These are phyloP conservation scores for Acipenser transmontanus DNA, from an alignment of 2,797 vertebrate genomes.

Conservation along the genomic window DNA sequence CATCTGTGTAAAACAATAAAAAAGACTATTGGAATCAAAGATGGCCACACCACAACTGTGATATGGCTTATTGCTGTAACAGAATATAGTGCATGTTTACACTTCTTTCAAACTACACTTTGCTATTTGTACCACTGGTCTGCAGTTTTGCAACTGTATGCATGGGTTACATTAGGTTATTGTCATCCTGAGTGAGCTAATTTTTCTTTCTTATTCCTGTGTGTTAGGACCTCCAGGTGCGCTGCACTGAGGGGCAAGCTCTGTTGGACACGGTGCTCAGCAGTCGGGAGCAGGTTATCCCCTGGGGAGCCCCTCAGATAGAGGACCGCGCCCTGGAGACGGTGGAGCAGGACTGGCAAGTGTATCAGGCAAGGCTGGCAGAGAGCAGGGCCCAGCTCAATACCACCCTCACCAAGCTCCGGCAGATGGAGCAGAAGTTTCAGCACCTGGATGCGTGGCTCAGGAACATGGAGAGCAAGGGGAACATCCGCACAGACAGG, in stretches of 20 bases:
- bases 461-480: conserved; percentile 67
- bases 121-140: too few species aligned
- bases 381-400: conserved; percentile 72
- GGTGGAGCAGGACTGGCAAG: conserved; percentile 77
- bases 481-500: conserved; percentile 59
- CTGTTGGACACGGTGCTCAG: conserved; percentile 72
- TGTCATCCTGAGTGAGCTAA: neutral
- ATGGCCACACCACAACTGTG: too few species aligned
- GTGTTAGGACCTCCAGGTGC: conserved; percentile 72
- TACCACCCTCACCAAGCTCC: conserved; percentile 61
- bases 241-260: conserved; percentile 78
- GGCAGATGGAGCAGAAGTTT: conserved; percentile 75
- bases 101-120: too few species aligned
- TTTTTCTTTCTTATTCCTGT: conserved; percentile 3
- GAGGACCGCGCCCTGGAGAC: conserved; percentile 85
- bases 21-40: too few species aligned
- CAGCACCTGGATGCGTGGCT: conserved; percentile 82
- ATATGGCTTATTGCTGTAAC: too few species aligned
- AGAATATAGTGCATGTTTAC: too few species aligned
- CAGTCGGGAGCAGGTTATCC: conserved; percentile 80
- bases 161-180: too few species aligned
- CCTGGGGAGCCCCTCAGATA: conserved; percentile 78
- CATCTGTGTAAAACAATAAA: too few species aligned
- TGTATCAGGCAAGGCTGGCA: conserved; percentile 73
- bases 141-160: too few species aligned